phyloP scores from a whole-genome alignment of 2,113 vertebrate genomes.

The Salvelinus sp. region DNA sequence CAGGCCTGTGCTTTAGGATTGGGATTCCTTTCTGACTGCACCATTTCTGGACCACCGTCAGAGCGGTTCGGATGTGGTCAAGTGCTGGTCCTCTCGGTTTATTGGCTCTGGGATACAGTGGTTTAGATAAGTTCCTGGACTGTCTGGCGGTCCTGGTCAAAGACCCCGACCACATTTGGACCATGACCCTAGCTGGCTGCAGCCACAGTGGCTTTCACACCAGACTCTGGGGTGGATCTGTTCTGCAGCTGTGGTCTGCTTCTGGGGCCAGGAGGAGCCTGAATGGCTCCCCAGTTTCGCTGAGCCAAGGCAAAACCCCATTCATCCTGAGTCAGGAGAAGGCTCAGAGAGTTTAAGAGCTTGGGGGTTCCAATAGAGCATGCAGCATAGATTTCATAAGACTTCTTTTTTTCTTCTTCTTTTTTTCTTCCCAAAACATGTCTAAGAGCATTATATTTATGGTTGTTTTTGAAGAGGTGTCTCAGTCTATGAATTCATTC shows the following conservation, averaged over 20 bases:
- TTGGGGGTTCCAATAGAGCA: conserved; percentile 21
- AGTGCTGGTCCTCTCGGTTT: background rate
- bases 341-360: conserved; percentile 15
- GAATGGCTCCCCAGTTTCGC: conserved; percentile 47
- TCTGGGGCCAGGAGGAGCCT: conserved; percentile 27
- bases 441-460: conserved; percentile 34
- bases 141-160: conserved; percentile 24
- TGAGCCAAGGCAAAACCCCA: conserved; percentile 49
- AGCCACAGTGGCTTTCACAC: conserved; percentile 14
- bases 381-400: background rate
- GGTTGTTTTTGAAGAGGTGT: conserved; percentile 18
- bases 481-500: conserved; percentile 45
- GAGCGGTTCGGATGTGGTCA: conserved; percentile 19
- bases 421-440: background rate
- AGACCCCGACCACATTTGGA: conserved; percentile 16
- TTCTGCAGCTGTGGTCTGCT: conserved; percentile 46
- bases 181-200: conserved; percentile 5
- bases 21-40: conserved; percentile 3
- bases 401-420: conserved; percentile 24
- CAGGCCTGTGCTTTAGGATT: background rate
- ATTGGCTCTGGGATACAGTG: conserved; percentile 23
- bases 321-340: conserved; percentile 58
- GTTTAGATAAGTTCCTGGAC: conserved; percentile 20
- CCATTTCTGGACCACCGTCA: background rate
- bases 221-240: conserved; percentile 46